Evolutionary conservation across 2,888 invertebrate genomes (phyloP), one percentile per base, ranked within the genome.

Genomic region (Leucania comma): DNA sequence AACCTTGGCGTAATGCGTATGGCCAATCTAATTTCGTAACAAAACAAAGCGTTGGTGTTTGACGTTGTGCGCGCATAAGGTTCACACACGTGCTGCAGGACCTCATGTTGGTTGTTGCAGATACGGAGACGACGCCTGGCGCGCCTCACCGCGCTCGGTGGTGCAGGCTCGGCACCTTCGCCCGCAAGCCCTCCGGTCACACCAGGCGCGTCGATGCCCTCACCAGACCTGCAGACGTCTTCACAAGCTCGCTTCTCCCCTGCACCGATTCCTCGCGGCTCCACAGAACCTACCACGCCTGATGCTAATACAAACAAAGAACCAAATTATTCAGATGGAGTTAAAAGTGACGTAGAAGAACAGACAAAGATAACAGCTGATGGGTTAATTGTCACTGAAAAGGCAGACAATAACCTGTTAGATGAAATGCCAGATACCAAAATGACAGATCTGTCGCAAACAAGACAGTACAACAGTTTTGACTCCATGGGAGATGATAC

Each of bases 41-140:
- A 95, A 95, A 96, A 95, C 95, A 96, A 96, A 95, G 95, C 93
- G 89, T 93, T 91, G 88, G 89, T 93, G 91, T 91, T 87, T 89
- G 87, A 88, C 84, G 87, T 90, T 89, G 85, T 86, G 90, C 88
- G 89, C 83, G 87, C 89, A 87, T 88, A 75, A 82, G 84, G 82
- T 86, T 80, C 78, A 84, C 74, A 86, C 93, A 94, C 90, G 92
- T 93, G 93, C 88, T 89, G 84, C 76, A 88, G 81, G 79, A 86
- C 80, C 82, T 91, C 84, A 82, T 88, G 84, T 84, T 82, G 78
- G 63, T 90, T 87, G 82, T 96, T 96, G 75, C 92, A 98, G 98
- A 98, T 98, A 92, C 96, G 98, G 85, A 96, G 97, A 91, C 96
- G 98, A 87, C 97, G 98, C 79, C 94, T 98, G 88, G 98, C 98